A percentile compares a stretch with the other conserved stretches of the same genome.
Conservation (phyloP, 2,113 vertebrate genomes). For the Leptodactylus fuscus region DNA sequence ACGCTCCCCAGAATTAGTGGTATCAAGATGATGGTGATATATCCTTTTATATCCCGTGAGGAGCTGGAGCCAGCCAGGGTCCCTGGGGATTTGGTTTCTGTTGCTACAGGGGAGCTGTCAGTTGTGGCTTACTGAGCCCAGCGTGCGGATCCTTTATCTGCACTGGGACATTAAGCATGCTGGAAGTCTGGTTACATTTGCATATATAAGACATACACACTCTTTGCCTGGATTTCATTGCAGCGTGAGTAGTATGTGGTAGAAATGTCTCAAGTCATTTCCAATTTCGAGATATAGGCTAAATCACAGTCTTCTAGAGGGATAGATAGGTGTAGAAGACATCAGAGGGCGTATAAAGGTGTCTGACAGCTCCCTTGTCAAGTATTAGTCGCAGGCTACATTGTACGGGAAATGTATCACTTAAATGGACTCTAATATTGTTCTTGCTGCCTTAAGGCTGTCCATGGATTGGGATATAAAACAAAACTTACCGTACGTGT, state of each 20-base stretch:
- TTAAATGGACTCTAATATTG: constrained; percentile 17
- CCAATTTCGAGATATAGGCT: neutral
- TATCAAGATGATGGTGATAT: constrained; percentile 15
- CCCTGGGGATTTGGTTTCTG: constrained; percentile 3
- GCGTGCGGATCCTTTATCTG: constrained; percentile 20
- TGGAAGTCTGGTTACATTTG: constrained; percentile 45
- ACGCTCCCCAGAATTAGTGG: constrained; percentile 14
- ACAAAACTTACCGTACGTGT: neutral
- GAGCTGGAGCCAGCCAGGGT: neutral
- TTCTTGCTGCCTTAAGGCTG: constrained; percentile 15
- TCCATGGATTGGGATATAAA: neutral
- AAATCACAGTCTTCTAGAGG: neutral
- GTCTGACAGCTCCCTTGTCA: neutral
- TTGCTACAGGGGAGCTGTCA: constrained; percentile 40
- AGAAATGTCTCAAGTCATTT: constrained; percentile 3
- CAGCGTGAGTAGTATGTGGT: neutral
- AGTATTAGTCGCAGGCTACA: neutral
- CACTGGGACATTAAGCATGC: constrained; percentile 45
- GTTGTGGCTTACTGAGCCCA: constrained; percentile 38
- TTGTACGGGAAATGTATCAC: constrained; percentile 14
- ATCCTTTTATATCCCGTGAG: neutral
- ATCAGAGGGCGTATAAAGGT: neutral
- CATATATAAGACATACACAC: constrained; percentile 22
- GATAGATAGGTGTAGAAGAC: constrained; percentile 1
- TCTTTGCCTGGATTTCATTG: constrained; percentile 14